These are phyloP conservation scores for Triplophysa yarkandensis DNA, from an alignment of 2,797 vertebrate species.

Conservation along the genomic window DNA sequence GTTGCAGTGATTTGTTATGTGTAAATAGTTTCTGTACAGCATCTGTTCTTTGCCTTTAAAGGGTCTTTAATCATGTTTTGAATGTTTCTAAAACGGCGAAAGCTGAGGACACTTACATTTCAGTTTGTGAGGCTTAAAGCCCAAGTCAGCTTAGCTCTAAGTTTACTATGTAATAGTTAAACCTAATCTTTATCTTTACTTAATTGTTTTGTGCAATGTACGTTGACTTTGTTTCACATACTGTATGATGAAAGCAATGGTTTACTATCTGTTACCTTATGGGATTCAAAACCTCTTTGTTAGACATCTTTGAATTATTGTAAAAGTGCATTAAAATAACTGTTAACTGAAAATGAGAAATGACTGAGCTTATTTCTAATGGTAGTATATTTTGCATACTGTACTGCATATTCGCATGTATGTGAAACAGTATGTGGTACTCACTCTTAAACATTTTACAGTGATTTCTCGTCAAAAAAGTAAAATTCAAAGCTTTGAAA, in stretches of 20 bases:
- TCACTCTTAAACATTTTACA: no score
- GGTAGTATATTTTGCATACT: no score
- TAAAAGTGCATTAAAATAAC: constrained; percentile 26
- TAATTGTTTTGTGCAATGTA: constrained; percentile 5
- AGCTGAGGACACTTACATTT: constrained; percentile 14
- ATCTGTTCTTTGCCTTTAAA: constrained; percentile 37
- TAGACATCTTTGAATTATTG: not conserved
- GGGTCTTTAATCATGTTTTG: constrained; percentile 28
- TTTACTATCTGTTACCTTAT: not conserved
- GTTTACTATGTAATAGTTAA: constrained; percentile 12
- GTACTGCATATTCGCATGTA: no score
- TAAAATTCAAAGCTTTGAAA: no score
- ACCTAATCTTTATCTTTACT: constrained; percentile 17
- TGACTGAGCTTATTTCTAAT: not conserved
- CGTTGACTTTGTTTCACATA: not conserved
- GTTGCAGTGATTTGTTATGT: not conserved
- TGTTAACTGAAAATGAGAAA: not conserved
- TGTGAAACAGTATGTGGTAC: no score
- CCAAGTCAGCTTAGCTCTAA: constrained; percentile 28
- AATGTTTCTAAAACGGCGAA: constrained; percentile 24
- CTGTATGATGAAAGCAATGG: not conserved
- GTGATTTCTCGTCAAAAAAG: no score
- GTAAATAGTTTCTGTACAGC: constrained; percentile 3
- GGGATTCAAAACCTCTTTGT: not conserved
- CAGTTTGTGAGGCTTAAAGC: constrained; percentile 6